Evolutionary conservation across 2,113 vertebrate genomes (phyloP).

Genomic region (Nerophis ophidion): DNA sequence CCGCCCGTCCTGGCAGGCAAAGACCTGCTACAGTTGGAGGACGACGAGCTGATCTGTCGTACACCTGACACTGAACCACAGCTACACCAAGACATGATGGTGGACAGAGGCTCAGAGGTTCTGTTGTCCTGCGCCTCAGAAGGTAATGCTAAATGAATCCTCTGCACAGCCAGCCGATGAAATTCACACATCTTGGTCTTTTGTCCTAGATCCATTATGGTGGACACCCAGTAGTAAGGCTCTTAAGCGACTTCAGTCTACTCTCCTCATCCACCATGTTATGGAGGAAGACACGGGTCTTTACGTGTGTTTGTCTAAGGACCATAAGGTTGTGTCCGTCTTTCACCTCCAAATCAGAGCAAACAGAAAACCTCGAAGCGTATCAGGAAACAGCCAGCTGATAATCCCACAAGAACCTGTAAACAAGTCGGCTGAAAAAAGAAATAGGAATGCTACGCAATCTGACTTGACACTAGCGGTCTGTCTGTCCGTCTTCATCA

Average conservation of each 20-base stretch:
- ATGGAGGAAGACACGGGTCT: slow-evolving; percentile 52
- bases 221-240: slow-evolving; percentile 68
- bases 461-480: slow-evolving; percentile 71
- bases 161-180: no score
- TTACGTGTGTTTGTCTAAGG: slow-evolving; percentile 58
- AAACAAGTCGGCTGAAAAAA: neutral
- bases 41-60: slow-evolving; percentile 60
- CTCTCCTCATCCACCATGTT: slow-evolving; percentile 52
- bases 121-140: slow-evolving; percentile 61
- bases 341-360: slow-evolving; percentile 60
- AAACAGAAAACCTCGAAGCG: slow-evolving; percentile 44
- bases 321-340: slow-evolving; percentile 46
- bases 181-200: neutral
- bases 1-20: slow-evolving; percentile 48
- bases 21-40: slow-evolving; percentile 62
- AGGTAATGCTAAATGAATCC: slow-evolving; percentile 50
- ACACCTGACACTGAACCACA: slow-evolving; percentile 15
- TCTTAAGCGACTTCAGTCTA: slow-evolving; percentile 29
- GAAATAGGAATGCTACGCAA: neutral
- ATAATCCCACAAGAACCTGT: slow-evolving; percentile 20
- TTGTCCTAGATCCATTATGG: slow-evolving; percentile 53
- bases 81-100: slow-evolving; percentile 52
- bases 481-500: slow-evolving; percentile 80
- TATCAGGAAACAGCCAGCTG: slow-evolving; percentile 16
- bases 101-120: slow-evolving; percentile 50